Base-by-base conservation (phyloP, 1,140 invertebrate genomes). In the Phthorimaea operculella region DNA sequence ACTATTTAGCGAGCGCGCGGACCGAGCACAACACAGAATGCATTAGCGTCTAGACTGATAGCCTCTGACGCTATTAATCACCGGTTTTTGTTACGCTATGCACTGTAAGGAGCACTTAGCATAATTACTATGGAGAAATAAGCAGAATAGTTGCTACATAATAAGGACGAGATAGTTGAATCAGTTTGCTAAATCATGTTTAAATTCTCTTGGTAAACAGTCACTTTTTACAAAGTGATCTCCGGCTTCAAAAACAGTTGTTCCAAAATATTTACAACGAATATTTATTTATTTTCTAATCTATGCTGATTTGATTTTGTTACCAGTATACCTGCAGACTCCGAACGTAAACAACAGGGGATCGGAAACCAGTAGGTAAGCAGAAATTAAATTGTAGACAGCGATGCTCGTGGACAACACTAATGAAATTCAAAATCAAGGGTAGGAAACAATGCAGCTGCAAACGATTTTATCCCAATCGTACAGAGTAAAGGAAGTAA, bases 361-460 rank as follows among this genome's bases (percentile, higher is more conserved):
- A 28, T 28, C 21, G 6, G 21, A 28, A 28, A 28, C 2, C 21
- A 42, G 45, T 11, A 11, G 16, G 45, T 15, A 48, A 48, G 45
- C 45, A 48, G 16, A 48, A 48, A 48, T 48, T 48, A 48, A 48
- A 48, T 48, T 48, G 45, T 48, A 54, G 21, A 47, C 44, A 12
- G 21, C 3, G 28, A 28, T 33, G 10, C 18, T 28, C 48, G 44
- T 47, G 12, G 17, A 33, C 48, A 28, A 33, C 21, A 60, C 60
- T 74, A 81, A 81, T 76, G 70, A 74, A 79, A 81, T 79, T 76
- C 64, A 70, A 74, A 81, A 79, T 81, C 78, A 79, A 76, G 69
- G 58, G 66, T 64, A 65, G 68, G 54, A 71, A 76, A 79, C 73
- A 72, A 76, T 74, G 74, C 58, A 59, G 64, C 54, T 66, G 63